Conservation (phyloP, 2,113 vertebrate species). For the Nesospiza acunhae region DNA sequence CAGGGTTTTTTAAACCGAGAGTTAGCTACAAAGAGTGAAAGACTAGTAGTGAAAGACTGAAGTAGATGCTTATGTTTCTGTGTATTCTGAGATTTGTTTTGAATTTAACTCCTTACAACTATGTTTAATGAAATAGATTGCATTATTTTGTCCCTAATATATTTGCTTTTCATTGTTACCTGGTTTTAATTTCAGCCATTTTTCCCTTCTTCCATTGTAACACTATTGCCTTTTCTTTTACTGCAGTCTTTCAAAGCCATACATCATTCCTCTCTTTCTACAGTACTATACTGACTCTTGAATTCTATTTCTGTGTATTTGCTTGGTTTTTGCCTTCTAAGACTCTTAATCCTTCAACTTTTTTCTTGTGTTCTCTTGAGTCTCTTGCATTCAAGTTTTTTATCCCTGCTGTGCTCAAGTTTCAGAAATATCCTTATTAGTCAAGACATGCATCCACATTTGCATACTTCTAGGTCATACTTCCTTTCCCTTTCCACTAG, state of each 20-base stretch:
- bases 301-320: background rate
- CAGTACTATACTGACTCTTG: background rate
- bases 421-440: background rate
- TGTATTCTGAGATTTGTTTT: background rate
- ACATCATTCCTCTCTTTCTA: background rate
- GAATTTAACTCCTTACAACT: background rate
- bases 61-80: background rate
- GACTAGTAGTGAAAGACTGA: background rate
- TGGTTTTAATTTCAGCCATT: background rate
- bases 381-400: background rate
- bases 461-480: background rate
- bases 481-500: background rate
- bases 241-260: background rate
- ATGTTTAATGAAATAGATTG: background rate
- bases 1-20: fast-evolving
- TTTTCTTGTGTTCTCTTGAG: background rate
- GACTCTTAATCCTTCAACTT: background rate
- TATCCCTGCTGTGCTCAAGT: background rate
- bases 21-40: background rate
- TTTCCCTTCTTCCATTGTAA: background rate
- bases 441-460: background rate
- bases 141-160: background rate
- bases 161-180: background rate
- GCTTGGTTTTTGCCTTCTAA: background rate
- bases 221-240: background rate